Evolutionary conservation across 2,888 invertebrate species (phyloP).

Genomic region (Heteromurus nitidus): DNA sequence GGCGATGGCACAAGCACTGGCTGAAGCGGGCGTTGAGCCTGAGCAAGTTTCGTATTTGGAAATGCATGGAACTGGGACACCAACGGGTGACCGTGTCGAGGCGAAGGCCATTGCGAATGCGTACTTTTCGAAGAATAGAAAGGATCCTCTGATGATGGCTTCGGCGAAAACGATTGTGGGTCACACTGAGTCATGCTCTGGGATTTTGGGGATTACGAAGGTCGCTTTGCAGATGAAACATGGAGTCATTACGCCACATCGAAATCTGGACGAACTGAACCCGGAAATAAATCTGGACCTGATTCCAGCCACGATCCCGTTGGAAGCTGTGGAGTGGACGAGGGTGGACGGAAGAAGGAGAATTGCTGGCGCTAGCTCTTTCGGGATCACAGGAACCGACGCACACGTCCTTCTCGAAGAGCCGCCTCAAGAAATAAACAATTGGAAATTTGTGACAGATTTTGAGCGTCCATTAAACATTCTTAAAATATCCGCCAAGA

Average conservation of each 20-base stretch:
- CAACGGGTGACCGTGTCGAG: slow-evolving; percentile 59
- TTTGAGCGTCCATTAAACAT: slow-evolving; percentile 52
- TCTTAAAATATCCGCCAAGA: slow-evolving; percentile 61
- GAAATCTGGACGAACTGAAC: slow-evolving; percentile 71
- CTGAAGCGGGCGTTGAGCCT: slow-evolving; percentile 47
- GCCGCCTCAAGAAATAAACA: slow-evolving; percentile 37
- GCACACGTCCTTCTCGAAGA: slow-evolving; percentile 64
- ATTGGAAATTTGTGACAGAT: neutral
- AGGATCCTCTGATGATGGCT: slow-evolving; percentile 10
- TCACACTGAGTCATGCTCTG: slow-evolving; percentile 56
- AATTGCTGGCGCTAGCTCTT: slow-evolving; percentile 56
- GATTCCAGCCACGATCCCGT: slow-evolving; percentile 65
- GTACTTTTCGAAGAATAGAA: slow-evolving; percentile 4
- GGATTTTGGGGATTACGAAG: slow-evolving; percentile 46
- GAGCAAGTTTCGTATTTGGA: slow-evolving; percentile 33
- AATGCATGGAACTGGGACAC: slow-evolving; percentile 75
- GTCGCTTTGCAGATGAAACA: slow-evolving; percentile 47
- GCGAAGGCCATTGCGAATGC: slow-evolving; percentile 25
- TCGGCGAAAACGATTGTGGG: slow-evolving; percentile 52
- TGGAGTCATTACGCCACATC: slow-evolving; percentile 74
- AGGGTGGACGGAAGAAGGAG: slow-evolving; percentile 1
- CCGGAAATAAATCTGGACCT: slow-evolving; percentile 23
- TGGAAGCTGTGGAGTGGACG: slow-evolving; percentile 21
- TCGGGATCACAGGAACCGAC: slow-evolving; percentile 61
- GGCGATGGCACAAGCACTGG: slow-evolving; percentile 47